phyloP scores from a whole-genome alignment of 2,797 vertebrate genomes.

The Thalassophryne amazonica region DNA sequence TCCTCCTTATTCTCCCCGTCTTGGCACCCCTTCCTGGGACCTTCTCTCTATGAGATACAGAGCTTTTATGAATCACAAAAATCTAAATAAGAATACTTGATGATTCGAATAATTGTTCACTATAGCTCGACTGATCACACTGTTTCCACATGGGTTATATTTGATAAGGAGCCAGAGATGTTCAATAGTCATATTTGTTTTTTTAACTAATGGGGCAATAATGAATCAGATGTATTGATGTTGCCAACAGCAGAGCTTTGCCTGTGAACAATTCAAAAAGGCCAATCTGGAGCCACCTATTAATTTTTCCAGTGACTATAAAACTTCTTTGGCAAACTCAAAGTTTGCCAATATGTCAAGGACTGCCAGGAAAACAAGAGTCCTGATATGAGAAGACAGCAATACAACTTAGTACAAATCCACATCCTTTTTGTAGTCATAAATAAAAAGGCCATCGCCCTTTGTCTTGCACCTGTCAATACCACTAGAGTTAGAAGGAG shows the following conservation, averaged over 20 bases:
- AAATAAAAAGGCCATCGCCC: conserved; percentile 75
- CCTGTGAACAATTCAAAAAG: conserved; percentile 35
- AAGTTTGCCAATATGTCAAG: conserved; percentile 41
- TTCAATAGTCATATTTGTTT: conserved; percentile 38
- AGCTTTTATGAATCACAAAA: no score
- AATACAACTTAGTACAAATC: conserved; percentile 62
- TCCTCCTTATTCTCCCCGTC: no score
- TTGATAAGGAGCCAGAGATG: conserved; percentile 31
- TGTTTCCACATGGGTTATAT: conserved; percentile 11
- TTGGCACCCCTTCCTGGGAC: no score
- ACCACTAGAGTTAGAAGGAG: conserved; percentile 62
- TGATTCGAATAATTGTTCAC: no score
- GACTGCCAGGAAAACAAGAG: conserved; percentile 68
- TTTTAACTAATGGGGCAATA: conserved; percentile 43
- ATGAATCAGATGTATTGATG: conserved; percentile 46
- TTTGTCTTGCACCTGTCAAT: conserved; percentile 71
- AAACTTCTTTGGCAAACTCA: conserved; percentile 40
- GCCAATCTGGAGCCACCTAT: conserved; percentile 39
- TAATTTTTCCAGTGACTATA: conserved; percentile 57
- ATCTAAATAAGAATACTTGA: no score
- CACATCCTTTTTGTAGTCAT: conserved; percentile 75
- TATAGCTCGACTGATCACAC: neutral
- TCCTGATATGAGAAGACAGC: conserved; percentile 59
- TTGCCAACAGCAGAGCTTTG: conserved; percentile 44
- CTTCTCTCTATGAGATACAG: no score